Evolutionary conservation across 2,888 invertebrate species (phyloP).

Genomic region (Lasioglossum morio): DNA sequence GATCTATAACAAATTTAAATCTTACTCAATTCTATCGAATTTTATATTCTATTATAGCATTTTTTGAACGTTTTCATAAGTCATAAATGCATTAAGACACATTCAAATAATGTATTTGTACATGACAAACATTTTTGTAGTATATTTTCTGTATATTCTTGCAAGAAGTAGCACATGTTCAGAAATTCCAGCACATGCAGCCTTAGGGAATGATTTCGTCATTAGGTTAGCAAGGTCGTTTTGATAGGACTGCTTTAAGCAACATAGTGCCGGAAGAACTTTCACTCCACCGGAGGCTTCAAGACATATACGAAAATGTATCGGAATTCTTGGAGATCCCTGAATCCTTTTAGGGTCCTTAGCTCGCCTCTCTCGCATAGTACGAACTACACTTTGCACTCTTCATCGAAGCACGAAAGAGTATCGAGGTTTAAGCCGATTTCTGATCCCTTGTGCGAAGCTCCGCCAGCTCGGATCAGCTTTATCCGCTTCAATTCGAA

Average conservation of each 20-base stretch:
- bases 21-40: too few relatives aligned
- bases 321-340: conserved; percentile 55
- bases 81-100: too few relatives aligned
- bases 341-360: conserved; percentile 66
- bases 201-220: not conserved
- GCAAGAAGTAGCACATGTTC: not conserved
- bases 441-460: conserved; percentile 57
- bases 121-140: not conserved
- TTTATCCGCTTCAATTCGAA: conserved; percentile 67
- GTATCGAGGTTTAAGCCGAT: conserved; percentile 70
- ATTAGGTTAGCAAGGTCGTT: conserved; percentile 23
- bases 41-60: too few relatives aligned
- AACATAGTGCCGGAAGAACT: conserved; percentile 13
- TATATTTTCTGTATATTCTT: not conserved
- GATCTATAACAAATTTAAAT: too few relatives aligned
- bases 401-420: conserved; percentile 64
- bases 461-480: conserved; percentile 65
- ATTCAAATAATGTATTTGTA: not conserved
- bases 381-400: conserved; percentile 70
- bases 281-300: conserved; percentile 20
- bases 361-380: conserved; percentile 50
- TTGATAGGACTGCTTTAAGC: conserved; percentile 20
- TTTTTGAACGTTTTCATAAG: too few relatives aligned
- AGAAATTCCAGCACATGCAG: not conserved
- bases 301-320: conserved; percentile 55